phyloP scores from a whole-genome alignment of 2,113 vertebrate species.

The Recurvirostra avosetta region DNA sequence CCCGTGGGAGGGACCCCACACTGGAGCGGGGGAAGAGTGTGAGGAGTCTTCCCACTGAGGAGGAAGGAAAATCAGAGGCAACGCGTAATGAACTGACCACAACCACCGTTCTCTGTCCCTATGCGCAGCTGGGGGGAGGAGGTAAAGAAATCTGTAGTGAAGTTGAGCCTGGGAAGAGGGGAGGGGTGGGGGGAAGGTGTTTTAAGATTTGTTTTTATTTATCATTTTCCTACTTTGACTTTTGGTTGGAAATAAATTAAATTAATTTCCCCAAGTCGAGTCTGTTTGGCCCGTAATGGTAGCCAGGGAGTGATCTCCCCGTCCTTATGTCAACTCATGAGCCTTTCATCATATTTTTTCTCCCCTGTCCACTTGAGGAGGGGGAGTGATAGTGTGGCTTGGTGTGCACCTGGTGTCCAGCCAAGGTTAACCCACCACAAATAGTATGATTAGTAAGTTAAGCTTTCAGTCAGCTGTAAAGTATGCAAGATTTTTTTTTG shows the following conservation, averaged over 20 bases:
- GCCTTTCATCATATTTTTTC: neutral
- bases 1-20: neutral
- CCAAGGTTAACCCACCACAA: neutral
- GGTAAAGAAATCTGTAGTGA: neutral
- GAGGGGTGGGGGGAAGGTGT: neutral
- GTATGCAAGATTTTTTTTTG: neutral
- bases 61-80: neutral
- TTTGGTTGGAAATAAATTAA: neutral
- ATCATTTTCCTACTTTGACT: neutral
- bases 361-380: neutral
- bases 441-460: neutral
- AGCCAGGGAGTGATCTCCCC: neutral
- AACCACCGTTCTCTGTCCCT: neutral
- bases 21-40: neutral
- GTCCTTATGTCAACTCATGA: neutral
- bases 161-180: neutral
- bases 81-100: neutral
- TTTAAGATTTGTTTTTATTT: neutral
- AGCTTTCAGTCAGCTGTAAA: neutral
- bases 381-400: neutral
- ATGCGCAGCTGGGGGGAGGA: neutral
- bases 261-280: neutral
- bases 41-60: neutral
- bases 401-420: neutral
- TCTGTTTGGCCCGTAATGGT: neutral